These are phyloP conservation scores for Morone chrysops DNA, from an alignment of 2,113 vertebrate genomes.

Conservation along the genomic window DNA sequence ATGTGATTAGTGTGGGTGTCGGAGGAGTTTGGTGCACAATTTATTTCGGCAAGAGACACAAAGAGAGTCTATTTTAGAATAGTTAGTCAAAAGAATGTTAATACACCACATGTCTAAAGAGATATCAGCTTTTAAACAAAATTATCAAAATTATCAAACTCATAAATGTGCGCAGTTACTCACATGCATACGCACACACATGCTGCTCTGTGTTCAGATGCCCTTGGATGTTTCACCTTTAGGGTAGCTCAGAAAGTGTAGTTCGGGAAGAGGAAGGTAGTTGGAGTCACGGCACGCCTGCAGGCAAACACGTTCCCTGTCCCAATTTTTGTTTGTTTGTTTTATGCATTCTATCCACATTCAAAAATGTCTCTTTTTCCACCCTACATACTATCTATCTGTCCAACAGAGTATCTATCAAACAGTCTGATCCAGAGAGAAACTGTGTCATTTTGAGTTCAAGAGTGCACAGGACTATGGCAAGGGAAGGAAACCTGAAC, in stretches of 20 bases:
- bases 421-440: constrained; percentile 26
- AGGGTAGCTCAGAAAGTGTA: constrained; percentile 54
- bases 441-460: constrained; percentile 52
- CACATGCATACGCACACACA: neutral
- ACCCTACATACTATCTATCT: constrained; percentile 39
- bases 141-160: neutral
- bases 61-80: neutral
- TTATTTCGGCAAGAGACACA: neutral
- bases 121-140: neutral
- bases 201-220: constrained; percentile 34
- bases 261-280: constrained; percentile 52
- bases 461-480: constrained; percentile 23
- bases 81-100: neutral
- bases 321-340: constrained; percentile 66
- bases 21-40: neutral
- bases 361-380: constrained; percentile 23
- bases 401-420: constrained; percentile 64
- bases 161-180: constrained; percentile 7
- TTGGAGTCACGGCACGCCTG: constrained; percentile 49
- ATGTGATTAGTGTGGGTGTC: neutral
- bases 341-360: constrained; percentile 62
- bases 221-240: constrained; percentile 70
- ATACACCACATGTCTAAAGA: neutral
- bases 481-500: constrained; percentile 18
- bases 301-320: constrained; percentile 60